Evolutionary conservation across 1,140 invertebrate genomes (phyloP).

Genomic region (Pseudomyrmex concolor): DNA sequence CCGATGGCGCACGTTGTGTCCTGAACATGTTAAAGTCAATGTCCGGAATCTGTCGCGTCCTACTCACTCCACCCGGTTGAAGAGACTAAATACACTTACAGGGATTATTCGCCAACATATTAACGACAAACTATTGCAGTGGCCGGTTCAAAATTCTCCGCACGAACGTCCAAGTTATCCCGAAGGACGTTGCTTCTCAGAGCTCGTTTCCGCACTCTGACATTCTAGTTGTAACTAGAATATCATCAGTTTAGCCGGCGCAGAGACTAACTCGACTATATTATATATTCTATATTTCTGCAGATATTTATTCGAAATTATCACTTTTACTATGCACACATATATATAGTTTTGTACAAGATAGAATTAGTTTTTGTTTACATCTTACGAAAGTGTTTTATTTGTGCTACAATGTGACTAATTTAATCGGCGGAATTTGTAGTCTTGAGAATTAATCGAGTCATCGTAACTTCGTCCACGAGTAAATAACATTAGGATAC

Average conservation of each 20-base stretch:
- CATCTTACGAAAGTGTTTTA: too few species aligned
- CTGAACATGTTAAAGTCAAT: conserved; percentile 50
- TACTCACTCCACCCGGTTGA: neutral
- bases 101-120: conserved; percentile 56
- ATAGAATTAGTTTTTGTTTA: too few species aligned
- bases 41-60: conserved; percentile 34
- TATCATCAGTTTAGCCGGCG: conserved; percentile 39
- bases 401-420: too few species aligned
- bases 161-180: conserved; percentile 59
- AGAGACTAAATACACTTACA: conserved; percentile 58
- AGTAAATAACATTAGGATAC: conserved; percentile 10
- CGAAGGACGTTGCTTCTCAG: conserved; percentile 51
- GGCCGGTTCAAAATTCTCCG: conserved; percentile 52
- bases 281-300: conserved; percentile 24
- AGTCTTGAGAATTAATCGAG: neutral
- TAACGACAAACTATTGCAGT: conserved; percentile 47
- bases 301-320: conserved; percentile 36
- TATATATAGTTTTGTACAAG: neutral
- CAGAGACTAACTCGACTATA: conserved; percentile 26
- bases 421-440: neutral
- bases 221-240: conserved; percentile 51
- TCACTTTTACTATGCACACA: neutral
- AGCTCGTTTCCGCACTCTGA: conserved; percentile 44
- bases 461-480: neutral
- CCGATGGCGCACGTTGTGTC: conserved; percentile 43